These are phyloP conservation scores for Lytechinus variegatus DNA, from an alignment of 35 echinoderm and acorn worm genomes.

Conservation along the genomic window DNA sequence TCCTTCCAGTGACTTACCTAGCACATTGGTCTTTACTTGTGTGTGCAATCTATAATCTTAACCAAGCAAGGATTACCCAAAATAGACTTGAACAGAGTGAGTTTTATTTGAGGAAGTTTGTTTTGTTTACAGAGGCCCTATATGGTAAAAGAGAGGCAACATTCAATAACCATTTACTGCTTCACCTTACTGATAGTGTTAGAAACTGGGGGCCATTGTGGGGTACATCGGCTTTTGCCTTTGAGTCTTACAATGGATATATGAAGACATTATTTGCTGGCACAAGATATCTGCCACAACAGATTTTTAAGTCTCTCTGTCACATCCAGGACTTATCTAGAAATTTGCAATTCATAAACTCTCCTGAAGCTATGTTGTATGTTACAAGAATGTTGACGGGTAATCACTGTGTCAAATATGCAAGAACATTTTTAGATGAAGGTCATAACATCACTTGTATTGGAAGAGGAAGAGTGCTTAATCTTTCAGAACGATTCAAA, in stretches of 20 bases:
- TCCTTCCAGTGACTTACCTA: conserved; percentile 34
- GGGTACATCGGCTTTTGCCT: conserved; percentile 58
- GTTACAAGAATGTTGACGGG: background rate
- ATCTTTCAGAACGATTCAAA: background rate
- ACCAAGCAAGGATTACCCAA: conserved; percentile 33
- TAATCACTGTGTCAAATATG: conserved; percentile 7
- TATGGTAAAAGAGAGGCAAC: conserved; percentile 60
- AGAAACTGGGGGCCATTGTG: conserved; percentile 71
- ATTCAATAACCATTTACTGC: conserved; percentile 62
- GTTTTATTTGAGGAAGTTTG: conserved; percentile 54
- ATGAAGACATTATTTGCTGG: conserved; percentile 53
- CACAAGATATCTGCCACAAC: conserved; percentile 49
- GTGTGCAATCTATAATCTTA: conserved; percentile 21
- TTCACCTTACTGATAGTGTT: conserved; percentile 53
- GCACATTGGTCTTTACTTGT: conserved; percentile 62
- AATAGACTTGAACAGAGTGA: conserved; percentile 16
- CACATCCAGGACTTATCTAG: conserved; percentile 6
- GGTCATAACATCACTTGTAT: background rate
- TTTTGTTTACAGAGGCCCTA: conserved; percentile 32
- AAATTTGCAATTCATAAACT: background rate
- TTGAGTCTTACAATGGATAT: conserved; percentile 60
- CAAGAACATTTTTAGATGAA: background rate
- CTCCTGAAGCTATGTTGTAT: background rate
- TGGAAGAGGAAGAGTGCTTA: background rate
- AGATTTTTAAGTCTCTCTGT: conserved; percentile 38